These are phyloP conservation scores for Hetaerina americana DNA, from an alignment of 1,140 invertebrate species.

Conservation along the genomic window DNA sequence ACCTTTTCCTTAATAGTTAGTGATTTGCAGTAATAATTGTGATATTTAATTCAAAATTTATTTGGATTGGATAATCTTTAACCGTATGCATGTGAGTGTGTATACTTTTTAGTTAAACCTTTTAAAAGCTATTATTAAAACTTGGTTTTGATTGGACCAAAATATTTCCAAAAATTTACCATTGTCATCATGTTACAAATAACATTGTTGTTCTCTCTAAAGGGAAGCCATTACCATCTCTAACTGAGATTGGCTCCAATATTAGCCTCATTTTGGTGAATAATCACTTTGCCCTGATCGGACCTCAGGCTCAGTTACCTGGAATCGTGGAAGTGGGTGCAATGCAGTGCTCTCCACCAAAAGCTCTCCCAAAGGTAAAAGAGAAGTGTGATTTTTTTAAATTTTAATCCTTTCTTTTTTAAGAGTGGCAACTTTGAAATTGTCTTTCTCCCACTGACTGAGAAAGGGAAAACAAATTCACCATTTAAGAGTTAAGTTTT, in stretches of 20 bases:
- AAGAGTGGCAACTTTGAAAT: no score
- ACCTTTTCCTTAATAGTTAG: no score
- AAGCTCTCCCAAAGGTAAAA: not conserved
- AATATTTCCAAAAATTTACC: not conserved
- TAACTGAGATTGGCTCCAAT: constrained; percentile 24
- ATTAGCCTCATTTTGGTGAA: constrained; percentile 22
- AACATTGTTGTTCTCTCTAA: no score
- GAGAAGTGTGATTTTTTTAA: not conserved
- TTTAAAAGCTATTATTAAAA: not conserved
- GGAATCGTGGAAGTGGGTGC: constrained; percentile 24
- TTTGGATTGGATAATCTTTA: no score
- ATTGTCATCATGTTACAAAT: not conserved
- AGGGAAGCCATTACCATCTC: not conserved
- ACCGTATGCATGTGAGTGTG: no score
- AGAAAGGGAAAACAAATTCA: no score
- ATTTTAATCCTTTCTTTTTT: no score
- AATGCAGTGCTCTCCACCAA: constrained; percentile 18
- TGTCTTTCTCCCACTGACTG: no score
- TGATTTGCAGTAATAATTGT: no score
- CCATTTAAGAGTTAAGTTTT: no score
- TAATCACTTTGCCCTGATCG: constrained; percentile 18
- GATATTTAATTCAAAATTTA: no score
- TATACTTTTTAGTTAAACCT: no score
- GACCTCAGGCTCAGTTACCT: constrained; percentile 20
- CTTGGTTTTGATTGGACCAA: not conserved